Conservation (phyloP, 2,888 invertebrate genomes). For the Phyto melanocephala region DNA sequence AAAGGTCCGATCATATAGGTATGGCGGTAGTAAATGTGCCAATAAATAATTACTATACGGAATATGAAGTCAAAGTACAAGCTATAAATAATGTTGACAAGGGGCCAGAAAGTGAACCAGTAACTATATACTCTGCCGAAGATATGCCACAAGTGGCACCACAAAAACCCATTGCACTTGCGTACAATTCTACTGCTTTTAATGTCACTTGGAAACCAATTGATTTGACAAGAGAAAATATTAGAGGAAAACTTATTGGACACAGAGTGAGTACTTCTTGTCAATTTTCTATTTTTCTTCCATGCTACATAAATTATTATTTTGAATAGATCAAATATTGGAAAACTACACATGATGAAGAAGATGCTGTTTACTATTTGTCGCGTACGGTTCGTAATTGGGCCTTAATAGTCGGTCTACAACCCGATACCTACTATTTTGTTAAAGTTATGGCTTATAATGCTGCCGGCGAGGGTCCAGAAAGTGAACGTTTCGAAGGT, state of each 20-base stretch:
- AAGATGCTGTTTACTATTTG: constrained; percentile 89
- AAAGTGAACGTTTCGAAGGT: constrained; percentile 92
- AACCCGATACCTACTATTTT: constrained; percentile 94
- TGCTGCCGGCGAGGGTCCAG: constrained; percentile 96
- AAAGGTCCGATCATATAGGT: constrained; percentile 85
- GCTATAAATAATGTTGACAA: constrained; percentile 88
- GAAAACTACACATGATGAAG: constrained; percentile 87
- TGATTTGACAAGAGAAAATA: constrained; percentile 88
- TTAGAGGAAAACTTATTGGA: constrained; percentile 94
- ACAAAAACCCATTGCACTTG: constrained; percentile 86
- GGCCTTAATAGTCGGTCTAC: constrained; percentile 95
- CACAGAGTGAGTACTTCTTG: constrained; percentile 83
- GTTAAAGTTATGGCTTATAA: constrained; percentile 98
- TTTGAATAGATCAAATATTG: constrained; percentile 90
- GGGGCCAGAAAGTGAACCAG: constrained; percentile 89
- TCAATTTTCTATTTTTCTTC: background rate
- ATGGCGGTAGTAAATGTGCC: constrained; percentile 88
- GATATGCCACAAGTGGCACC: constrained; percentile 96
- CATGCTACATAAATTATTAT: background rate
- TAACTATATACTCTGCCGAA: constrained; percentile 90
- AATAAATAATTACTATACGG: constrained; percentile 87
- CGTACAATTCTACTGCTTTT: constrained; percentile 94
- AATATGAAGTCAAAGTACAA: constrained; percentile 92
- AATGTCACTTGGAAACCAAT: constrained; percentile 95
- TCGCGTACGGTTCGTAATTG: constrained; percentile 90